A percentile compares a stretch with the other conserved stretches of the same genome.
These are phyloP conservation scores for Halictus rubicundus DNA, from an alignment of 1,140 invertebrate genomes.

Conservation along the genomic window DNA sequence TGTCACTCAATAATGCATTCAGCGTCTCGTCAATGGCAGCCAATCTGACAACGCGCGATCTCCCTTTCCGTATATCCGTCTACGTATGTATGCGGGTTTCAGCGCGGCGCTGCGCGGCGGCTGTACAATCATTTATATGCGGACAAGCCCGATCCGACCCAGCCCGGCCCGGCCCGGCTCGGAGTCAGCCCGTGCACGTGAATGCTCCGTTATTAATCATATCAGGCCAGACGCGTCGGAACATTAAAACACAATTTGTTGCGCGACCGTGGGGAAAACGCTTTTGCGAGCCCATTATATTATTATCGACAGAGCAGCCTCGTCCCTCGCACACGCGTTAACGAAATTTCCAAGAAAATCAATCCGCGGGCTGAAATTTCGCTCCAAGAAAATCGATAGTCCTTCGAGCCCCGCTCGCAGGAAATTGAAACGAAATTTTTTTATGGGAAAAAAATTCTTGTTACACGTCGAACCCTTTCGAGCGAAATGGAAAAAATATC, in stretches of 20 bases:
- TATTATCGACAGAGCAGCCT: not conserved
- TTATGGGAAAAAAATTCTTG: too few species aligned
- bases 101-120: not conserved
- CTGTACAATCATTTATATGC: slow-evolving; percentile 49
- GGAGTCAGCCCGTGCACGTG: slow-evolving; percentile 6
- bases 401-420: too few species aligned
- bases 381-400: too few species aligned
- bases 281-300: not conserved
- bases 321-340: not conserved
- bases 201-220: slow-evolving; percentile 51
- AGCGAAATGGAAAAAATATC: too few species aligned
- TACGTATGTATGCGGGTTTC: slow-evolving; percentile 18
- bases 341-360: not conserved
- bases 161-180: not conserved
- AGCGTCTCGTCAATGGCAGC: slow-evolving; percentile 55
- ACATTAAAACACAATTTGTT: slow-evolving; percentile 40
- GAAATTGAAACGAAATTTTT: too few species aligned
- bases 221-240: slow-evolving; percentile 26
- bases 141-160: slow-evolving; percentile 16
- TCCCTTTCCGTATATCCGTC: slow-evolving; percentile 35
- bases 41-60: slow-evolving; percentile 51
- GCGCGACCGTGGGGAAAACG: not conserved
- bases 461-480: too few species aligned
- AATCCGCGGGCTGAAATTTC: too few species aligned
- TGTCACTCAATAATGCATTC: slow-evolving; percentile 66